phyloP scores from a whole-genome alignment of 2,113 vertebrate species.

The Meleagris gallopavo region DNA sequence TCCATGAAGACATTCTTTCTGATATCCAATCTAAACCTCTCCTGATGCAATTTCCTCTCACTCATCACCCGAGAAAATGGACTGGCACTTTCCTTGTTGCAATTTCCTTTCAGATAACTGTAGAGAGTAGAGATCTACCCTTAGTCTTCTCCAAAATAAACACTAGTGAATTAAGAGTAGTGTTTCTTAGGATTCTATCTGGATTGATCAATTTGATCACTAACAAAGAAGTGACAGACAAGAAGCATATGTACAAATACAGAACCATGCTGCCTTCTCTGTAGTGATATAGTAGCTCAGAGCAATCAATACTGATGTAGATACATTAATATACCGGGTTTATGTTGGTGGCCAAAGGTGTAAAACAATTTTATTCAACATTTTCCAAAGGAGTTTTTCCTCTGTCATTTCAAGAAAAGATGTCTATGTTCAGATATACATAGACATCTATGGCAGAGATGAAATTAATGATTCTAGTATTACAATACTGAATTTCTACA shows the following conservation, averaged over 20 bases:
- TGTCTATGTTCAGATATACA: neutral
- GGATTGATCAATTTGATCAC: neutral
- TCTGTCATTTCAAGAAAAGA: slow-evolving; percentile 1
- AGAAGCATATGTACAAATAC: neutral
- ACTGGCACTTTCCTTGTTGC: neutral
- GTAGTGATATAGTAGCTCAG: neutral
- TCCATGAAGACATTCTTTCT: neutral
- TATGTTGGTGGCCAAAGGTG: neutral
- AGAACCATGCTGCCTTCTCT: neutral
- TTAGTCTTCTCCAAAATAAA: neutral
- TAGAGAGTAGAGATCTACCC: neutral
- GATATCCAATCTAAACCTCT: neutral
- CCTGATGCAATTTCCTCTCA: neutral
- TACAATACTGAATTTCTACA: neutral
- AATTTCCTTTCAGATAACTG: neutral
- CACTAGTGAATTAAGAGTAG: neutral
- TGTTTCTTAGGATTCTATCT: neutral
- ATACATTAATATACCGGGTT: neutral
- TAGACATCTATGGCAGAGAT: neutral
- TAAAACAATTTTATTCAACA: slow-evolving; percentile 27
- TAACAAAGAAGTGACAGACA: neutral
- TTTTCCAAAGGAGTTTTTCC: slow-evolving; percentile 33
- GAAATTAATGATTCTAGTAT: neutral
- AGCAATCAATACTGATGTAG: neutral
- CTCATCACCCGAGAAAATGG: neutral